Percentiles rank a stretch among this genome's conserved stretches.
Conservation (phyloP, 2,113 vertebrate genomes). For the Ptilorrhoa leucosticta region DNA sequence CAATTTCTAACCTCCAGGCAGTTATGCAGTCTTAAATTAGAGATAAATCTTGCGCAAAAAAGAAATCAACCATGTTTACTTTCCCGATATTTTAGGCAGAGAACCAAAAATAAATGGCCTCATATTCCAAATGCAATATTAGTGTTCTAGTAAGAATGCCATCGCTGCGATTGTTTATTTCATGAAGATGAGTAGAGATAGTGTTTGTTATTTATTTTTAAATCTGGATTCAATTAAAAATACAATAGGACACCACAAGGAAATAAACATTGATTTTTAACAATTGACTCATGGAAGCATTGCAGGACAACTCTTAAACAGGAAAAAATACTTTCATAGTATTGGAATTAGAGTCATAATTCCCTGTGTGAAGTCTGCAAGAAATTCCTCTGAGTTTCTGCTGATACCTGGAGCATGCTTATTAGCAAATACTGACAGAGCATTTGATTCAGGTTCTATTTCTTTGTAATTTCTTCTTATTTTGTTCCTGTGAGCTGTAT, state of each 20-base stretch:
- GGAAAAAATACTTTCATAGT: background rate
- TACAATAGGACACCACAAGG: background rate
- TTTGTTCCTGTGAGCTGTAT: background rate
- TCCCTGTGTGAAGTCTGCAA: background rate
- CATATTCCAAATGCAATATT: background rate
- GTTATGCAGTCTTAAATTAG: background rate
- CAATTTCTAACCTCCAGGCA: background rate
- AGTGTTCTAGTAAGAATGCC: background rate
- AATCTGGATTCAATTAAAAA: conserved; percentile 18
- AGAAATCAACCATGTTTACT: background rate
- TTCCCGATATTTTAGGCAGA: background rate
- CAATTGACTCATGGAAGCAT: background rate
- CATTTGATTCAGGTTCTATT: background rate
- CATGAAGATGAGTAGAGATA: background rate
- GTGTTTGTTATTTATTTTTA: background rate
- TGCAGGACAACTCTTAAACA: background rate
- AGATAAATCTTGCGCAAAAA: background rate
- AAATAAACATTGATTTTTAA: conserved; percentile 39
- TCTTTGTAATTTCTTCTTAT: background rate
- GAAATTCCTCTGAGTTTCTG: background rate
- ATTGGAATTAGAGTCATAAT: background rate
- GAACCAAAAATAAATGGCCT: background rate
- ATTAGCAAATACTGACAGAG: background rate
- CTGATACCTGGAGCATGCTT: background rate
- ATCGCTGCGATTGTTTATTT: background rate